Conservation (phyloP, 1,140 invertebrate species). For the Bombus pascuorum region DNA sequence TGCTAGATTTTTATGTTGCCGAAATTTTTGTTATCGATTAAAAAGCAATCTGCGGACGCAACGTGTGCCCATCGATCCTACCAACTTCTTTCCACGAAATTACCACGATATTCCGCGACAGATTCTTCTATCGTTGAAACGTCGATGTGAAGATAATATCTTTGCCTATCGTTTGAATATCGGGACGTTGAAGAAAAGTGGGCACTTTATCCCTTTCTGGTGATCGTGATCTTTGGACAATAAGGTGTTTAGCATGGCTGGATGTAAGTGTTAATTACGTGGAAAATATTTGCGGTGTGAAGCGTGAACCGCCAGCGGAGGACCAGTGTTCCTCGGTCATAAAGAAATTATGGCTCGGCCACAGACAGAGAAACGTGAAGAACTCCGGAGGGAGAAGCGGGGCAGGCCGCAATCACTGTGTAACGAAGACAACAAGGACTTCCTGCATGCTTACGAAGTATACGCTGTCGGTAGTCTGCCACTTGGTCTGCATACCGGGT, state of each 20-base stretch:
- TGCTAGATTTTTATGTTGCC: background rate
- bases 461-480: slow-evolving; percentile 38
- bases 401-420: slow-evolving; percentile 62
- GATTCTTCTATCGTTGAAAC: too few relatives aligned
- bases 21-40: too few relatives aligned
- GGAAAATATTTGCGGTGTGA: background rate
- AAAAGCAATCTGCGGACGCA: too few relatives aligned
- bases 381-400: slow-evolving; percentile 52
- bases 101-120: too few relatives aligned
- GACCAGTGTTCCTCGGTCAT: background rate
- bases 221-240: too few relatives aligned
- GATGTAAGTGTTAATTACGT: background rate
- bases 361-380: slow-evolving; percentile 52
- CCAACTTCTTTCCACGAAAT: too few relatives aligned
- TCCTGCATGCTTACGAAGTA: slow-evolving; percentile 71
- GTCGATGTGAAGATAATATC: too few relatives aligned
- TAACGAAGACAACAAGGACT: slow-evolving; percentile 75
- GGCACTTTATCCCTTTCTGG: too few relatives aligned
- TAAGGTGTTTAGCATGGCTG: background rate
- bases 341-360: slow-evolving; percentile 5
- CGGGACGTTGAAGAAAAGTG: too few relatives aligned
- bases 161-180: too few relatives aligned
- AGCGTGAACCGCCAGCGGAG: background rate
- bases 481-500: slow-evolving; percentile 20
- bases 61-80: too few relatives aligned